phyloP scores from a whole-genome alignment of 2,797 vertebrate species.

The Phoeniculus purpureus region DNA sequence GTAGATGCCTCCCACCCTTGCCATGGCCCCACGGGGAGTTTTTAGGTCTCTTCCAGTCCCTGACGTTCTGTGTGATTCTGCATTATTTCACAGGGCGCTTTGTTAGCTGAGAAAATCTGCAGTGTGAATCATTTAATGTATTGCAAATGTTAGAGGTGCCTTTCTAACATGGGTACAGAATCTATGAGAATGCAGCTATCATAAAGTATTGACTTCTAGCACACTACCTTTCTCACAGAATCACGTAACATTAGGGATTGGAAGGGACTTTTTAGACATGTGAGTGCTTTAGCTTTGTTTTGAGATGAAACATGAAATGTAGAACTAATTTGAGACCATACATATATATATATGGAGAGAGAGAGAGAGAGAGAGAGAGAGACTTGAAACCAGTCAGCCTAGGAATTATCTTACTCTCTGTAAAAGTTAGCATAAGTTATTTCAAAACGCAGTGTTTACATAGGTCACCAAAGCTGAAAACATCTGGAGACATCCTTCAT shows the following conservation, averaged over 20 bases:
- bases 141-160: neutral
- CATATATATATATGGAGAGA: neutral
- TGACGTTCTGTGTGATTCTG: too few relatives aligned
- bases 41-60: too few relatives aligned
- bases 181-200: neutral
- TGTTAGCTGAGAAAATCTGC: neutral
- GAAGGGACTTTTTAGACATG: neutral
- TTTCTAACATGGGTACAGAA: conserved; percentile 4
- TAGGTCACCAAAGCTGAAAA: conserved; percentile 22
- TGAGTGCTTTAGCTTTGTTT: conserved; percentile 53
- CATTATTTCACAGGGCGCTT: neutral
- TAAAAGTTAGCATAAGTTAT: conserved; percentile 2
- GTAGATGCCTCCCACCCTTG: neutral
- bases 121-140: neutral
- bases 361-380: too few relatives aligned
- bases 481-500: neutral
- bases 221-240: too few relatives aligned
- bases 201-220: conserved; percentile 3
- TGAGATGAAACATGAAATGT: conserved; percentile 37
- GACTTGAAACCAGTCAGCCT: conserved; percentile 19
- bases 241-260: too few relatives aligned
- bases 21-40: accelerated
- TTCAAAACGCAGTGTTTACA: conserved; percentile 22
- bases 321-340: conserved; percentile 19
- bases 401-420: conserved; percentile 21